Conservation (phyloP, 1,140 invertebrate species). For the Spodoptera litura region DNA sequence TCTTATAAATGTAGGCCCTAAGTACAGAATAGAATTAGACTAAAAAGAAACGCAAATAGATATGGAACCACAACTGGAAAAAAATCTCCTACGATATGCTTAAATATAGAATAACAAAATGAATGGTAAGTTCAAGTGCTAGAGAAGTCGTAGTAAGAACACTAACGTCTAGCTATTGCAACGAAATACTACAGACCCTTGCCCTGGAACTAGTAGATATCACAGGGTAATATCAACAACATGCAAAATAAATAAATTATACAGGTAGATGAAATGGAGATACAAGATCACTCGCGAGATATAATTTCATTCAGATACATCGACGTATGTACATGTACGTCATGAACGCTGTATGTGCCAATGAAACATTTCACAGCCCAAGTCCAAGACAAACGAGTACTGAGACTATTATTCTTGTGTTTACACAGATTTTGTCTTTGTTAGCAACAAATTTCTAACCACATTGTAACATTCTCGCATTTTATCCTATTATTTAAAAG, state of each 20-base stretch:
- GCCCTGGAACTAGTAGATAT: constrained; percentile 56
- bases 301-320: constrained; percentile 43
- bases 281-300: constrained; percentile 28
- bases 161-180: constrained; percentile 50
- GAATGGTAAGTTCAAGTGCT: constrained; percentile 54
- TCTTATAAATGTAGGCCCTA: constrained; percentile 74
- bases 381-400: constrained; percentile 31
- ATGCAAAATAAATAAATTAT: constrained; percentile 44
- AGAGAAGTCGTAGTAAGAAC: constrained; percentile 49
- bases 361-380: constrained; percentile 51
- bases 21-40: constrained; percentile 71
- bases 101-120: constrained; percentile 62
- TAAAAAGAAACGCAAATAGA: constrained; percentile 65
- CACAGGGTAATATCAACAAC: constrained; percentile 55
- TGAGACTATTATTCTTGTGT: constrained; percentile 2
- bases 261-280: constrained; percentile 30
- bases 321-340: constrained; percentile 21
- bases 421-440: constrained; percentile 27
- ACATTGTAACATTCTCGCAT: constrained; percentile 58
- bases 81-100: constrained; percentile 55
- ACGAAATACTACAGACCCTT: constrained; percentile 47
- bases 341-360: constrained; percentile 21
- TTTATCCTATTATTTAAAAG: constrained; percentile 65
- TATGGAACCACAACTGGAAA: constrained; percentile 64
- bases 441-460: constrained; percentile 29